phyloP scores from a whole-genome alignment of 2,797 vertebrate genomes.

The Tenualosa thibaudeaui region DNA sequence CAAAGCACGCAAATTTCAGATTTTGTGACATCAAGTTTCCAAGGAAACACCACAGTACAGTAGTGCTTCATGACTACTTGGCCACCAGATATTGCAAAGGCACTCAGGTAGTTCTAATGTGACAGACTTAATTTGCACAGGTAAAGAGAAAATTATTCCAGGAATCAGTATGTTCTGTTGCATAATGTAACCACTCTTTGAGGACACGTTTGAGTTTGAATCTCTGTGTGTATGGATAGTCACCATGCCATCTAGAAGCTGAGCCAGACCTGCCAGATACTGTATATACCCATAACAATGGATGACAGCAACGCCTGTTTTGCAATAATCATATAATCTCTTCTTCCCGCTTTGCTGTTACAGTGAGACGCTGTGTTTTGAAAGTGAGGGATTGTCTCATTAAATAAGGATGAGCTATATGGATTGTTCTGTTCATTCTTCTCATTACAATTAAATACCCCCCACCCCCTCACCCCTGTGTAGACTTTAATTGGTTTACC shows the following conservation, averaged over 20 bases:
- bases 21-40: slow-evolving; percentile 24
- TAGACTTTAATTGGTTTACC: background rate
- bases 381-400: slow-evolving; percentile 16
- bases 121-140: background rate
- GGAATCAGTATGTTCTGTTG: background rate
- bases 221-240: background rate
- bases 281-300: background rate
- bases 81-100: background rate
- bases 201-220: background rate
- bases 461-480: background rate
- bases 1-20: background rate
- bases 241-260: background rate
- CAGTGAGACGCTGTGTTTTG: background rate
- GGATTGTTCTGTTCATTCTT: slow-evolving; percentile 1
- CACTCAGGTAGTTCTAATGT: background rate
- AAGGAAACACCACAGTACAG: slow-evolving; percentile 13
- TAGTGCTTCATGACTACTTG: background rate
- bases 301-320: background rate
- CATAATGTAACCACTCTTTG: background rate
- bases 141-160: background rate
- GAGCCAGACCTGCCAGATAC: background rate
- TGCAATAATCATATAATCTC: background rate
- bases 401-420: slow-evolving; percentile 6
- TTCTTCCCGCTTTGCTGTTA: background rate
- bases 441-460: slow-evolving; percentile 11